Evolutionary conservation across 1,140 invertebrate species (phyloP).

Genomic region (Drosophila pachea): DNA sequence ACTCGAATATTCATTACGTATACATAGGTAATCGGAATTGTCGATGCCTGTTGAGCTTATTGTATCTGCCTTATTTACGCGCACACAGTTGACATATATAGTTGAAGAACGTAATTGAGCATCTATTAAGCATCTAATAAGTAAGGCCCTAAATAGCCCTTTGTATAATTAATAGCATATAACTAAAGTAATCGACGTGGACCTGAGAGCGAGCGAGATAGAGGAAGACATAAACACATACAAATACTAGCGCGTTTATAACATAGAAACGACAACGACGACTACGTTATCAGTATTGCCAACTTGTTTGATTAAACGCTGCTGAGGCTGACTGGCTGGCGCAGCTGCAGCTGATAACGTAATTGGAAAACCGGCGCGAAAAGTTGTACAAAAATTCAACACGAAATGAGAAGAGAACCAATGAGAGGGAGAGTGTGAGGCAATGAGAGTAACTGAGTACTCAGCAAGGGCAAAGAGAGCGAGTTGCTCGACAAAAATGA

Average conservation of each 20-base stretch:
- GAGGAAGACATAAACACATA: not conserved
- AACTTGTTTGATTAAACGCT: conserved; percentile 41
- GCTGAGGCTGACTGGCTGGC: not conserved
- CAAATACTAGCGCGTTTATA: not conserved
- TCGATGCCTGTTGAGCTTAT: too few species aligned
- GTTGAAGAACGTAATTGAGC: conserved; percentile 9
- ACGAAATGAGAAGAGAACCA: conserved; percentile 2
- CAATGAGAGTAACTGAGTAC: not conserved
- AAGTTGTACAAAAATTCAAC: conserved; percentile 23
- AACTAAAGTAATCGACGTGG: conserved; percentile 1
- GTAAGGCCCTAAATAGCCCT: conserved; percentile 22
- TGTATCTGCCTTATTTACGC: too few species aligned
- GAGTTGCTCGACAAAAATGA: conserved; percentile 24
- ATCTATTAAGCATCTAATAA: too few species aligned
- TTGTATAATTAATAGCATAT: conserved; percentile 4
- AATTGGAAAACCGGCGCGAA: conserved; percentile 37
- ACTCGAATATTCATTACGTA: too few species aligned
- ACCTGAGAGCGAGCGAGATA: conserved; percentile 10
- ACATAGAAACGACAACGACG: conserved; percentile 3
- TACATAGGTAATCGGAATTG: too few species aligned
- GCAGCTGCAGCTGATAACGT: conserved; percentile 24
- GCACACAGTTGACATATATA: not conserved
- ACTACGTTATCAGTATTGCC: conserved; percentile 33
- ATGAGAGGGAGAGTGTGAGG: not conserved
- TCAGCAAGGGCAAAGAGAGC: not conserved